Conservation (phyloP, 2,797 vertebrate species). For the Bradypus variegatus region DNA sequence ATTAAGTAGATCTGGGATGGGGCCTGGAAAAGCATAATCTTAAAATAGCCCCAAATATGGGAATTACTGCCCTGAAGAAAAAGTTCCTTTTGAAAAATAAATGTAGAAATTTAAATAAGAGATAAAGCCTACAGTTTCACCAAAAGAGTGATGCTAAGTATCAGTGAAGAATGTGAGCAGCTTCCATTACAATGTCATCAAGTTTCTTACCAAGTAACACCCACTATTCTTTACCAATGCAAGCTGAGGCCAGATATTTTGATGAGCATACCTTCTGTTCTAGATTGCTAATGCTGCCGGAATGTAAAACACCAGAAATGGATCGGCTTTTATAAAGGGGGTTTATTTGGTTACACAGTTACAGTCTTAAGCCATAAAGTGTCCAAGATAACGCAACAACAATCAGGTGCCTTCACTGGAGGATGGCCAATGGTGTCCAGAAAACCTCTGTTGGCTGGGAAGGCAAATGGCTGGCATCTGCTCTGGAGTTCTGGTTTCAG, state of each 20-base stretch:
- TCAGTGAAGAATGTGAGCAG: neutral
- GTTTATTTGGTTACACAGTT: too few species aligned
- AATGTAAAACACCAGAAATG: too few species aligned
- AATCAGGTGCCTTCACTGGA: too few species aligned
- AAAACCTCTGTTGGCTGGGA: too few species aligned
- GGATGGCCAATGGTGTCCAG: too few species aligned
- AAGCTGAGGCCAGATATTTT: neutral
- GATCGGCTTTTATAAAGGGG: too few species aligned
- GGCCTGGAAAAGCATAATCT: neutral
- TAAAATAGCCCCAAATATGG: neutral
- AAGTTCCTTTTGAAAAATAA: neutral
- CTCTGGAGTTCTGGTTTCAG: too few species aligned
- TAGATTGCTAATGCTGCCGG: too few species aligned
- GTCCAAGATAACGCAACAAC: too few species aligned
- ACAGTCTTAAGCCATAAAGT: too few species aligned
- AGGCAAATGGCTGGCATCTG: too few species aligned
- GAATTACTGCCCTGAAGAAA: neutral
- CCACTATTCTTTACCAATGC: neutral
- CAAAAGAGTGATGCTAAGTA: neutral
- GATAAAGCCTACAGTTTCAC: neutral
- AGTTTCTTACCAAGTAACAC: neutral
- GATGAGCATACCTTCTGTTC: neutral
- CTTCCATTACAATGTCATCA: neutral
- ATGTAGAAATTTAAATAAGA: neutral
- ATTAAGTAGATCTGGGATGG: neutral